These are phyloP conservation scores for Lemur catta DNA, from an alignment of 2,797 vertebrate species.

Conservation along the genomic window DNA sequence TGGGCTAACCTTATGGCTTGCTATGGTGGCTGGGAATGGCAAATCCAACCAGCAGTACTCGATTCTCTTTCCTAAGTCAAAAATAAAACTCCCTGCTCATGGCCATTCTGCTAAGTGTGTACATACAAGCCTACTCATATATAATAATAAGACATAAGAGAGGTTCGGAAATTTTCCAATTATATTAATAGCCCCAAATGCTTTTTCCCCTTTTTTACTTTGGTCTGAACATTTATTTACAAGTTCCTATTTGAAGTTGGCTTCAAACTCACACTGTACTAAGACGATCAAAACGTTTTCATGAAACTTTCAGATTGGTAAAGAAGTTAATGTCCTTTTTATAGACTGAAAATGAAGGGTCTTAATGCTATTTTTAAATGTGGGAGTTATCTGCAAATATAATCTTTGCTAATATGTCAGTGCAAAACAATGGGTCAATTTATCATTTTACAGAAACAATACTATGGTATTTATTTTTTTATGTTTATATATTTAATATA, in stretches of 20 bases:
- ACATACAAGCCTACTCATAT: neutral
- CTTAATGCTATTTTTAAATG: neutral
- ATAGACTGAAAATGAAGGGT: neutral
- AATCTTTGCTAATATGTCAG: neutral
- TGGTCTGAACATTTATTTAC: constrained; percentile 6
- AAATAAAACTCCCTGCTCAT: neutral
- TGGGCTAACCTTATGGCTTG: neutral
- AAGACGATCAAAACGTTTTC: constrained; percentile 23
- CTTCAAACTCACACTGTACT: constrained; percentile 22
- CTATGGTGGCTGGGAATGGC: neutral
- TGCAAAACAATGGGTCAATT: neutral
- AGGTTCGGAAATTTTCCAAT: neutral
- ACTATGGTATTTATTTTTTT: neutral
- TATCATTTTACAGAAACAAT: neutral
- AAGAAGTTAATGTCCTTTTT: neutral
- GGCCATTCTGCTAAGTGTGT: neutral
- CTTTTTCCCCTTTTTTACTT: neutral
- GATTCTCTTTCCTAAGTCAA: neutral
- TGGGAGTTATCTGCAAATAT: neutral
- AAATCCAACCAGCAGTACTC: neutral
- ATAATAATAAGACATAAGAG: neutral
- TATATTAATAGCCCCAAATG: neutral
- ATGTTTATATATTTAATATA: neutral
- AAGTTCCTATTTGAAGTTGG: constrained; percentile 4
- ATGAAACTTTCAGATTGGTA: neutral